Base-by-base conservation (phyloP, 2,888 invertebrate species). In the Ashinkailepas kermadecensis region DNA sequence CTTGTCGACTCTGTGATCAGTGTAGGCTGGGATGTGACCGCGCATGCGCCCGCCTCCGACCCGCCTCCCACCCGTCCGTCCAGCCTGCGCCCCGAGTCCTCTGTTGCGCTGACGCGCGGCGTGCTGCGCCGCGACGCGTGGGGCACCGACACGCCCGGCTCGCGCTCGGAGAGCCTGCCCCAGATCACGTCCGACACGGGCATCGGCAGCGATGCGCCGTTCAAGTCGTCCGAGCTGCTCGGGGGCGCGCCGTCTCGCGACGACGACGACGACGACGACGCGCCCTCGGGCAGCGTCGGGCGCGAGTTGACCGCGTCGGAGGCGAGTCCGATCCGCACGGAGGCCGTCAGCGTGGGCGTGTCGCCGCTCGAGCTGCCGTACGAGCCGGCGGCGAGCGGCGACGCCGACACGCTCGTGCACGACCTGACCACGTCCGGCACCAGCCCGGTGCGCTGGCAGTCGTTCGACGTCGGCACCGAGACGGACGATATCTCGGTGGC, bases 31-130 rank as follows among this genome's bases (percentile, higher is more conserved):
- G 54, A 82, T 39, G 85, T 85, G 23, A 80, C 65, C 59, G 82
- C 80, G 80, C 82, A 59, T 25, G 82, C 70, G 39, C 80, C 82
- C 81, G 67, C 78, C 39, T 39, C 39, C 70, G 81, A 82, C 39
- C 84, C 84, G 81, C 83, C 83, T 18, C 84, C 81, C 70, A 84
- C 83, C 25, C 81, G 57, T 56, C 81, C 80, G 74, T 57, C 82
- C 59, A 81, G 64, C 58, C 82, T 81, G 11, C 58, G 59, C 18
- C 54, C 67, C 18, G 57, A 56, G 54, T 56, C 74, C 74, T 74
- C 74, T 74, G 56, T 54, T 15, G 39, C 12, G 39, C 39, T 39
- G 70, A 7, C 70, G 25, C 70, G 15, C 70, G 13, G 15, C 15
- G 13, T 25, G 15, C 13, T 7, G 62, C 62, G 62, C 1, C 62